Evolutionary conservation across 2,113 vertebrate genomes (phyloP).

Genomic region (Hylia prasina): DNA sequence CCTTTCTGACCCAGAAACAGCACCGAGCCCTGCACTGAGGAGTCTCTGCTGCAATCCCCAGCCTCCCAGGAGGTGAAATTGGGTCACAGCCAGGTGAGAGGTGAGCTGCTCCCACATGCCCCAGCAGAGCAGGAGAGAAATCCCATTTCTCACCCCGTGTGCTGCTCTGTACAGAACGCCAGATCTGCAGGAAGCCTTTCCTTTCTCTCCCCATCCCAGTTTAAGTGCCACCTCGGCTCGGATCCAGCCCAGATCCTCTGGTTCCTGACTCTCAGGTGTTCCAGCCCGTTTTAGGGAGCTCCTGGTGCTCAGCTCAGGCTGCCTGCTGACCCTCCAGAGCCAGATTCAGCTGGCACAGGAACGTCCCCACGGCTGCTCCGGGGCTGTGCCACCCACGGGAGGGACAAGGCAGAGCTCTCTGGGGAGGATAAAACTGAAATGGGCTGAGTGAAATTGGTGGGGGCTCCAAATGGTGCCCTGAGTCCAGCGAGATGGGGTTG

Average conservation of each 20-base stretch:
- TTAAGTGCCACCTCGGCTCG: not conserved
- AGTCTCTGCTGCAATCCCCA: not conserved
- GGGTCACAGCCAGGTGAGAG: not conserved
- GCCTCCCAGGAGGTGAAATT: not conserved
- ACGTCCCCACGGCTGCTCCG: accelerated
- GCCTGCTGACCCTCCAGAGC: not conserved
- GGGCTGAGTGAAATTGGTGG: not conserved
- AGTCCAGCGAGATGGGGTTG: accelerated
- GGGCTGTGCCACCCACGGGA: not conserved
- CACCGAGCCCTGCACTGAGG: not conserved
- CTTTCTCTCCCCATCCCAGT: not conserved
- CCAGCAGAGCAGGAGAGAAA: not conserved
- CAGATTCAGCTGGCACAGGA: not conserved
- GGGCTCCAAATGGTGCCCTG: not conserved
- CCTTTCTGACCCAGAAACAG: not conserved
- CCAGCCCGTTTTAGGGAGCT: not conserved
- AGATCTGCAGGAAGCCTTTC: not conserved
- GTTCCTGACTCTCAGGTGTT: not conserved
- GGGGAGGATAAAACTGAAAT: not conserved
- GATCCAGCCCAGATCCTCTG: not conserved
- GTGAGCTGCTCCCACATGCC: not conserved
- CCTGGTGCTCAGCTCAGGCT: not conserved
- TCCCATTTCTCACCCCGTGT: not conserved
- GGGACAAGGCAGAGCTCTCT: not conserved
- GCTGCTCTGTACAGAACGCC: not conserved